phyloP scores from a whole-genome alignment of 64 coral and sea anemone species.

The Porites lutea region DNA sequence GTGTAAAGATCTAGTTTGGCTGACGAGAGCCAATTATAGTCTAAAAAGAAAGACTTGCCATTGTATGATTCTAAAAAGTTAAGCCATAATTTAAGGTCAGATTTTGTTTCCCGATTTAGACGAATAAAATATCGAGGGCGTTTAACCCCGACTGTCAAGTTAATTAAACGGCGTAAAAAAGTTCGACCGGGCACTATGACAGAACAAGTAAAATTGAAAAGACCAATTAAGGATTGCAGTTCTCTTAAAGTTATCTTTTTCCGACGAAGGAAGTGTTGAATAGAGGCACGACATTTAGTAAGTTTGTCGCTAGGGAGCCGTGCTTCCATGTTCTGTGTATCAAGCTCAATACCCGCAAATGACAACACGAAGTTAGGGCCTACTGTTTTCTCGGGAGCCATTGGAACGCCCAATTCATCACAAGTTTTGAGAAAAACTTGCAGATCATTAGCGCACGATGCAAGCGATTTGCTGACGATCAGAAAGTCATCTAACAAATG shows the following conservation, averaged over 20 bases:
- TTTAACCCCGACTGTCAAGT: not conserved
- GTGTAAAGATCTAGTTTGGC: slow-evolving; percentile 32
- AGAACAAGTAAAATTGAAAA: not conserved
- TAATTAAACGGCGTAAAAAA: too few species aligned
- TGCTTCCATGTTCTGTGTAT: too few species aligned
- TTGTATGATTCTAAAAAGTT: slow-evolving; percentile 1
- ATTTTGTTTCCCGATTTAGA: slow-evolving; percentile 22
- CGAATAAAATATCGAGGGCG: not conserved
- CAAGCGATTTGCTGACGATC: not conserved
- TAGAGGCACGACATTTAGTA: not conserved
- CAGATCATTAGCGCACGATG: too few species aligned
- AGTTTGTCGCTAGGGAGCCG: not conserved
- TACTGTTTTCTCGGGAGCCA: too few species aligned
- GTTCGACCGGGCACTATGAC: too few species aligned
- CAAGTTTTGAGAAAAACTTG: too few species aligned
- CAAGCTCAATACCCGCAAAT: too few species aligned
- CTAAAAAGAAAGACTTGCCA: slow-evolving; percentile 37
- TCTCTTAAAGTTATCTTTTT: not conserved
- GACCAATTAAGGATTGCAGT: not conserved
- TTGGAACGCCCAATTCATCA: too few species aligned
- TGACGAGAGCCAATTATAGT: slow-evolving; percentile 29
- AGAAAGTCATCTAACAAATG: not conserved
- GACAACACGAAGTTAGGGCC: too few species aligned
- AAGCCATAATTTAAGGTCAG: slow-evolving; percentile 9
- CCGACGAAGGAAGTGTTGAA: not conserved